Percentiles rank a stretch among this genome's conserved stretches.
Conservation (phyloP, 2,113 vertebrate species). For the Asarcornis scutulata region DNA sequence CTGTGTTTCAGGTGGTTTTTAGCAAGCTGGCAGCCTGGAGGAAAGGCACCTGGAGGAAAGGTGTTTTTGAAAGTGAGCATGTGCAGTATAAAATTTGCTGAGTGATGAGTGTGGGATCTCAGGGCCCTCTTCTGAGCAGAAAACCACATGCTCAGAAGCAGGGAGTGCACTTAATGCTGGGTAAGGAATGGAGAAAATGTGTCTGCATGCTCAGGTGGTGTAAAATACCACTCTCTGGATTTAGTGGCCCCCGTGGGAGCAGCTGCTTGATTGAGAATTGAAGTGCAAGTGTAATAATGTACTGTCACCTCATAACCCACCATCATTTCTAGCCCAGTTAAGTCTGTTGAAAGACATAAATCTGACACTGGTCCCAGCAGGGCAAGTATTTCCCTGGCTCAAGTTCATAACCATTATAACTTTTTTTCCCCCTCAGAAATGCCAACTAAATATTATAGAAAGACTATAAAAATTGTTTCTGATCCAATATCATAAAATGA, state of each 20-base stretch:
- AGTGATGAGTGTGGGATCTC: neutral
- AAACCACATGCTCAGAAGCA: neutral
- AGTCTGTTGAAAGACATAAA: conserved; percentile 1
- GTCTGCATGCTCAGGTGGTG: neutral
- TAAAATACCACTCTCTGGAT: neutral
- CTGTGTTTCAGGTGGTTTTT: neutral
- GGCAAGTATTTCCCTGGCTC: neutral
- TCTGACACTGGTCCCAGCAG: neutral
- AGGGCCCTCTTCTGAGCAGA: neutral
- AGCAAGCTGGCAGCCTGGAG: neutral
- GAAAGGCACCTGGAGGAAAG: neutral
- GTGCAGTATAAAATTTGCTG: neutral
- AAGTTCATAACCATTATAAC: neutral
- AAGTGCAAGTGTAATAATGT: neutral
- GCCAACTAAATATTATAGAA: neutral
- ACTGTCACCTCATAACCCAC: neutral
- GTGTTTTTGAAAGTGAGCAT: neutral
- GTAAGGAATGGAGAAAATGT: neutral
- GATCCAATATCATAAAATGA: neutral
- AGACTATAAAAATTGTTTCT: neutral
- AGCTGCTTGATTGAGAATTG: neutral
- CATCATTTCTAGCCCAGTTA: neutral
- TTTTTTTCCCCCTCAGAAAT: neutral
- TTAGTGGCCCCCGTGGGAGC: neutral
- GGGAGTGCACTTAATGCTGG: neutral